Base-by-base conservation (phyloP, 2,113 vertebrate species). In the Gadus chalcogrammus region DNA sequence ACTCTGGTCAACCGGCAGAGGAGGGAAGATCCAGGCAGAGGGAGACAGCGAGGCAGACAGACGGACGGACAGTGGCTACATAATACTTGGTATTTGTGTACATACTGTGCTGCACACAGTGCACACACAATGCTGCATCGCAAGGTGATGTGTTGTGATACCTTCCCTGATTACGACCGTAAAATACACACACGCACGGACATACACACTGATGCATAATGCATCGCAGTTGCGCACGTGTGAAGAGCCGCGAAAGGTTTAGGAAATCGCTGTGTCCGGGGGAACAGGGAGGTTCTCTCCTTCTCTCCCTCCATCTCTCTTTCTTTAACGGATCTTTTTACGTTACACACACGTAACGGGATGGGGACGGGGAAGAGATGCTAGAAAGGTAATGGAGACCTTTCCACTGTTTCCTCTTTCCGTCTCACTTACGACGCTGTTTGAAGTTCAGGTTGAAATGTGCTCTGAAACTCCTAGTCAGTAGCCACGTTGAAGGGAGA, bases 271-370 rank as follows among this genome's bases (percentile, higher is more conserved):
- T 74, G 75, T 84, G 79, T 58, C 61, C n/a, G 7, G 15, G 70
- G 77, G 79, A 86, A 86, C 80, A 84, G 71, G 87, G 79, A 75
- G 69, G 76, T 77, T 69, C 74, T 83, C 80, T 81, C 78, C 81
- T 61, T 58, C 20, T 62, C 74, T 69, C 73, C 68, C 73, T 12
- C 20, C 11, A 8, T 69, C 59, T 69, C n/a, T 48, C 20, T 35
- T 59, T 16, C 68, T 8, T 15, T 63, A 20, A 78, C 86, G 87
- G 87, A 88, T 90, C 84, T 82, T 79, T 74, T 90, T 88, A 85
- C 87, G 84, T 64, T 70, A 69, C 15, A 64, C 61, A 86, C 81
- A 87, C 87, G 87, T 85, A 75, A 75, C 84, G 31, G 3, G 82
- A 81, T 74, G 69, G 82, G 74, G n/a, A 73, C 70, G 68, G 73